Base-by-base conservation (phyloP, 2,113 vertebrate genomes). In the Edolisoma coerulescens region DNA sequence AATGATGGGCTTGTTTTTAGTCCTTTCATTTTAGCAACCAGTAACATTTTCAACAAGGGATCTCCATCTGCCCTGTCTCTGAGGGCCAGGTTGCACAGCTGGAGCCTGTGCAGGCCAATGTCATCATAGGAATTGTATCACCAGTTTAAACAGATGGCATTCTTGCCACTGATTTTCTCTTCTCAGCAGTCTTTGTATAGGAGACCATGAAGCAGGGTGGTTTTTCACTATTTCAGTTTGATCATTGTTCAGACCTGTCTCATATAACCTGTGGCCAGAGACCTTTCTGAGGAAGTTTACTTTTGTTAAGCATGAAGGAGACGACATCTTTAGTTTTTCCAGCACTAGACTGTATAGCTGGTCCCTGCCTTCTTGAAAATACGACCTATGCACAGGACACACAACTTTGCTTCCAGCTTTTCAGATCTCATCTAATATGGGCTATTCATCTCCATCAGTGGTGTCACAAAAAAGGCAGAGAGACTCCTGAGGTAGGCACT, bases 371-470 rank as follows among this genome's bases (percentile, higher is more conserved):
- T 53, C 8, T 53, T 57, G 24, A 53, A 90, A 70, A 87, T 33
- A 26, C 0, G 1, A 33, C 19, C 28, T 41, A 11, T 0, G 0
- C 33, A 64, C 18, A 65, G 45, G n/a, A 47, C 13, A 84, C 12
- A 65, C 7, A 59, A 27, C n/a, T 81, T 77, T 33, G 11, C 42
- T 71, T 96, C 65, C 11, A 39, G 14, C 21, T 82, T 87, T 87
- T 84, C 35, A 84, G 33, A 33, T 52, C 22, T 70, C 14, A 23
- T 70, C 24, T 65, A 70, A 22, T 53, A 30, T 3, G 22, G 28
- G 22, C 27, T 81, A 30, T 77, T 87, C 6, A 33, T 81, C 54
- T 11, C 13, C 16, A 60, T 74, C 54, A 49, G 59, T 16, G 56
- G 21, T 56, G 30, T 77, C 74, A 67, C 13, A 41, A 56, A 67